Conservation (phyloP, 2,888 invertebrate species). For the Eupithecia subfuscata region DNA sequence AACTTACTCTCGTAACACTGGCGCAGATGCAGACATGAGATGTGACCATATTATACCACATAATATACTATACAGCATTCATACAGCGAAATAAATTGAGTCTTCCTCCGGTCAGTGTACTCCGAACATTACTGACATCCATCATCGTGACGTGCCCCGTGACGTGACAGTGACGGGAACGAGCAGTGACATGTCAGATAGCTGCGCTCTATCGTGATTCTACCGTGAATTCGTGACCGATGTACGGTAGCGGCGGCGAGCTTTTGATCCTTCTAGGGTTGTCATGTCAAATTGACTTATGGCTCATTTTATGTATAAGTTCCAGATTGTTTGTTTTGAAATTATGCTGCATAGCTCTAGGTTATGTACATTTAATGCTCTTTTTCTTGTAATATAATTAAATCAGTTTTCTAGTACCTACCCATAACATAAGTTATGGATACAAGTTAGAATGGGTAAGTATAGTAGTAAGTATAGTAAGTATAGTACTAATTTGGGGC, state of each 20-base stretch:
- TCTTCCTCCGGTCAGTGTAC: background rate
- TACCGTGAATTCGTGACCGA: slow-evolving; percentile 27
- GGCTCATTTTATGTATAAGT: background rate
- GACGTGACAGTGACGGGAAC: slow-evolving; percentile 22
- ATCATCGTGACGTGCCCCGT: slow-evolving; percentile 13
- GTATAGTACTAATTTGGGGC: background rate
- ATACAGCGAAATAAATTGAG: background rate
- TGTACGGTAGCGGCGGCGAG: slow-evolving; percentile 28
- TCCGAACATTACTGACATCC: background rate
- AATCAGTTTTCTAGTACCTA: no score
- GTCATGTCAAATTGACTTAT: slow-evolving; percentile 1
- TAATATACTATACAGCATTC: no score
- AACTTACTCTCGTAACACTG: background rate
- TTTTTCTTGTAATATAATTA: no score
- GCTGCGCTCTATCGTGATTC: slow-evolving; percentile 33
- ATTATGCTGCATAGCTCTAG: background rate
- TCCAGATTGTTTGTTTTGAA: background rate
- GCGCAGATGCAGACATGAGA: background rate
- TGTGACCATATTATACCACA: background rate
- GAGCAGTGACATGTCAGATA: slow-evolving; percentile 24
- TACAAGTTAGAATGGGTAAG: no score
- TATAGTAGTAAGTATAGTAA: no score
- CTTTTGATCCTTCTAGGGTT: slow-evolving; percentile 38
- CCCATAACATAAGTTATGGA: background rate
- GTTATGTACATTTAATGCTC: background rate